phyloP scores from a whole-genome alignment of 1,140 invertebrate genomes.

The Drosophila neocordata region DNA sequence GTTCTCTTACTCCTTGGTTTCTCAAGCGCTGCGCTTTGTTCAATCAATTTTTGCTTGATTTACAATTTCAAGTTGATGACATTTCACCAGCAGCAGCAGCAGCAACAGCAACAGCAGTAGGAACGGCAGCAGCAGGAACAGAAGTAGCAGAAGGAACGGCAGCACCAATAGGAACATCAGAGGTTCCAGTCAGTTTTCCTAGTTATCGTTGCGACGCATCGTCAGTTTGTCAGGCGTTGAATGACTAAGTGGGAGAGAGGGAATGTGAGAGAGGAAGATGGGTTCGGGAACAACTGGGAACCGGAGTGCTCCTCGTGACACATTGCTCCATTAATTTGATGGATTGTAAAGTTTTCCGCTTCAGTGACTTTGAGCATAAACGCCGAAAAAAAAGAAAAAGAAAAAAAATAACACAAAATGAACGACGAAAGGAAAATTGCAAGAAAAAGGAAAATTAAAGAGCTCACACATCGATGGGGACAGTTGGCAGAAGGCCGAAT shows the following conservation, averaged over 20 bases:
- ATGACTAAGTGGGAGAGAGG: neutral
- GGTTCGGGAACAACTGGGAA: constrained; percentile 19
- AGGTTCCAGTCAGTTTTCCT: constrained; percentile 12
- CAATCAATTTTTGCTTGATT: constrained; percentile 76
- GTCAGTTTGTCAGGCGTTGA: constrained; percentile 34
- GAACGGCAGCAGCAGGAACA: constrained; percentile 3
- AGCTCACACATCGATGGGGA: constrained; percentile 37
- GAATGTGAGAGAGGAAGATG: constrained; percentile 15
- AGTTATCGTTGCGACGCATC: constrained; percentile 5
- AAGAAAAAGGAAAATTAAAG: constrained; percentile 73
- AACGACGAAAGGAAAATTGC: constrained; percentile 47
- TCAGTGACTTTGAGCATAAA: constrained; percentile 54
- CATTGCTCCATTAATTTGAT: constrained; percentile 82
- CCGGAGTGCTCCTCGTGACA: constrained; percentile 65
- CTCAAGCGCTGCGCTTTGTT: constrained; percentile 54
- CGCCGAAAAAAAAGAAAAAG: constrained; percentile 29
- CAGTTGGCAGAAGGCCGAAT: constrained; percentile 5
- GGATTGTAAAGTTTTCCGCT: constrained; percentile 80
- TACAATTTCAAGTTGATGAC: constrained; percentile 75
- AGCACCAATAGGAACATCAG: constrained; percentile 41
- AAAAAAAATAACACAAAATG: neutral
- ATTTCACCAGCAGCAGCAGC: constrained; percentile 54
- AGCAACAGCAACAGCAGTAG: neutral
- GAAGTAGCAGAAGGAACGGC: constrained; percentile 16
- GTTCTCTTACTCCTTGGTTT: constrained; percentile 39